A percentile compares a stretch with the other conserved stretches of the same genome.
phyloP scores from a whole-genome alignment of 2,113 vertebrate genomes.

The Ondatra zibethicus region DNA sequence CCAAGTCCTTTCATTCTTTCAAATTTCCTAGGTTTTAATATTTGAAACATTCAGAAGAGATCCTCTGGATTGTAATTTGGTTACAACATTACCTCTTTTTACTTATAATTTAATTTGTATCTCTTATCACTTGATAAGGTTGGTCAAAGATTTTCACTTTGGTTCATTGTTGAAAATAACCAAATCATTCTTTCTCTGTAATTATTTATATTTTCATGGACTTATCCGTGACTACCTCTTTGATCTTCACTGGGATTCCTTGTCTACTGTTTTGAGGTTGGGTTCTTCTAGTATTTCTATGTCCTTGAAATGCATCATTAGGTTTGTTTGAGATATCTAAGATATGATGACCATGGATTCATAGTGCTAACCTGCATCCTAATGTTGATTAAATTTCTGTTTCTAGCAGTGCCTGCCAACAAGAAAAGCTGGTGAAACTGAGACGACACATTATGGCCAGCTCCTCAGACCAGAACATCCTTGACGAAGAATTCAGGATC shows the following conservation, averaged over 20 bases:
- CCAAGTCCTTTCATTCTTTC: background rate
- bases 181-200: background rate
- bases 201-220: background rate
- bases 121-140: too few relatives aligned
- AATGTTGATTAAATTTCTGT: background rate
- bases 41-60: background rate
- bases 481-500: background rate
- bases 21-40: background rate
- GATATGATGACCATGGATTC: background rate
- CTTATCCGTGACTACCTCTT: accelerated
- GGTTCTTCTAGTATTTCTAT: background rate
- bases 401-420: background rate
- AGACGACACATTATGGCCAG: background rate
- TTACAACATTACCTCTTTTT: background rate
- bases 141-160: background rate
- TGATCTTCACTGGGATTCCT: background rate
- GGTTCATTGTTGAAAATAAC: too few relatives aligned
- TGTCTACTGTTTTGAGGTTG: background rate
- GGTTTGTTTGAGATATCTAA: background rate
- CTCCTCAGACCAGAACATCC: accelerated
- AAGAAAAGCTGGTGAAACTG: background rate
- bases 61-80: background rate
- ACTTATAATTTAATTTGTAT: background rate
- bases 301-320: background rate
- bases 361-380: background rate